Base-by-base conservation (phyloP, 64 coral and sea anemone species). In the Platygyra sinensis region DNA sequence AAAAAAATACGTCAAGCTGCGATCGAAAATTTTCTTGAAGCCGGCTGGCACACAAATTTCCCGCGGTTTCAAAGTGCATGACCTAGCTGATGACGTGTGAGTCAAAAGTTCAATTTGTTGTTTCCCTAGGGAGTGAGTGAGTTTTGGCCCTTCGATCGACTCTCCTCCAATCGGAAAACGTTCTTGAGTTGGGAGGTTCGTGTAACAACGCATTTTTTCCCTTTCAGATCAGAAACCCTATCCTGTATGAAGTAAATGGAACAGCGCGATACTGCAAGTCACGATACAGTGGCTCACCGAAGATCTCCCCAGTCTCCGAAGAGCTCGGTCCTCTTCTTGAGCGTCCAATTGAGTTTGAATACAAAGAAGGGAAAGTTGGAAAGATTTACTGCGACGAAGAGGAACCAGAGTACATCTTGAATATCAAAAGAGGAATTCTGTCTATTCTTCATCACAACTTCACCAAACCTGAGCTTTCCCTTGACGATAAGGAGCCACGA, bases 381-480 rank as follows among this genome's bases (percentile, higher is more conserved):
- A 24, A 39, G 32, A 83, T 83, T 10, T 83, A 42, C 61, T 83
- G 80, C 60, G 39, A 7, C 20, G 80, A 67, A 4, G 19, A 83
- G 20, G 80, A 83, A 3, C 80, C 80, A 10, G 80, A 83, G 12
- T 83, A 83, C 30, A 62, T 83, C 22, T 61, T 83, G 31, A 83
- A 83, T 33, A 83, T 83, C 61, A 83, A 83, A 65, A 60, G 80
- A 39, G 80, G 80, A 64, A 65, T 83, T 32, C 59, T 83, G 6
- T 30, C 80, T 17, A 36, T 83, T 19, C 8, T 83, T 42, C 57
- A 83, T 61, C 61, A 83, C 14, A 83, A 83, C 18, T 67, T 83
- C 18, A 83, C 80, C 60, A 83, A 42, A 61, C 80, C 80, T 12
- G 29, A 83, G 60, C 29, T 29, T 69, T 69, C 65, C 22, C 6